Base-by-base conservation (phyloP, 2,888 invertebrate species). In the Branchellion lobata region DNA sequence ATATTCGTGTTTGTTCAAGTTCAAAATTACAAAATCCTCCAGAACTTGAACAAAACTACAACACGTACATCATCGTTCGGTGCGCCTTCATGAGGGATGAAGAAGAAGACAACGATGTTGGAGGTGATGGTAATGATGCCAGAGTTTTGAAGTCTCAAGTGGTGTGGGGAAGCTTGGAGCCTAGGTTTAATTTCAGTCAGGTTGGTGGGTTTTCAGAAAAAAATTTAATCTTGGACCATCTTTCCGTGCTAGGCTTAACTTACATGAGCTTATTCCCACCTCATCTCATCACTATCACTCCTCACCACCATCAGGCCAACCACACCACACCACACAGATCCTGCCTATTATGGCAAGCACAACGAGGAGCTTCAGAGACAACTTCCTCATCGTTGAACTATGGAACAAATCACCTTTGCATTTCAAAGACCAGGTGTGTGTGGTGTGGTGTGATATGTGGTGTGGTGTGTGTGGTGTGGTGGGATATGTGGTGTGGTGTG, bases 391-490 rank as follows among this genome's bases (percentile, higher is more conserved):
- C 21, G n/a, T 57, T n/a, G 61, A 57, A n/a, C 24, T 57, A 8
- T 57, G 61, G 61, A 57, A 57, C 61, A 57, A 57, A n/a, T 57
- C 61, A 24, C 14, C 61, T n/a, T n/a, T 57, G 61, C 61, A 57
- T n/a, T 24, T 57, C 61, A 57, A 57, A n/a, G 61, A 57, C n/a
- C 61, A 57, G 61, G 61, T 57, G n/a, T n/a, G n/a, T n/a, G n/a
- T n/a, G n/a, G n/a, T n/a, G n/a, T n/a, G n/a, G n/a, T n/a, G n/a
- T n/a, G n/a, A n/a, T n/a, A n/a, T n/a, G n/a, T n/a, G n/a, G n/a
- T n/a, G n/a, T n/a, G n/a, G n/a, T n/a, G n/a, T n/a, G n/a, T n/a
- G n/a, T n/a, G n/a, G n/a, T n/a, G n/a, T n/a, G n/a, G n/a, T n/a
- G n/a, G n/a, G n/a, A n/a, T n/a, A n/a, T n/a, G n/a, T n/a, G n/a